Percentiles rank a stretch among this genome's conserved stretches.
Conservation (phyloP, 2,888 invertebrate species). For the Noctua pronuba region DNA sequence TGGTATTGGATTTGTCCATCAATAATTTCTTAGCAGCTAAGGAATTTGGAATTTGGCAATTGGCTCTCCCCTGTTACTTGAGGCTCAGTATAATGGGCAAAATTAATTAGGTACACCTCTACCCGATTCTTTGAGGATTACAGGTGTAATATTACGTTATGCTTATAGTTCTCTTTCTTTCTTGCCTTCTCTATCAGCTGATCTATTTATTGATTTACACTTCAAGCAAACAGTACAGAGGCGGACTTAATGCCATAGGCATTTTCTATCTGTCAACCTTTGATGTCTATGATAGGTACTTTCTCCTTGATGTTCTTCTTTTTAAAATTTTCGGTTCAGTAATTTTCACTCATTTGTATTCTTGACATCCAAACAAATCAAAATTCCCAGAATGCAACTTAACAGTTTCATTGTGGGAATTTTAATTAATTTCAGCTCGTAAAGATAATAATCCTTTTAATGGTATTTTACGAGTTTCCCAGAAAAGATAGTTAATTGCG, state of each 20-base stretch:
- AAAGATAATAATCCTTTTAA: background rate
- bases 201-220: too few relatives aligned
- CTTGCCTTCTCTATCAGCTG: too few relatives aligned
- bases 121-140: background rate
- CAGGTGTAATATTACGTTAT: background rate
- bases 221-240: too few relatives aligned
- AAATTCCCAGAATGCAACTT: too few relatives aligned
- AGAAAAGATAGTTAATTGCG: constrained; percentile 2
- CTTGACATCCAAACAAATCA: background rate
- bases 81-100: background rate
- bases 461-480: background rate
- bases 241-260: too few relatives aligned
- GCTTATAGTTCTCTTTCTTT: background rate
- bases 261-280: too few relatives aligned
- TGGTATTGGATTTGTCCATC: too few relatives aligned
- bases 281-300: background rate
- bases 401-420: background rate
- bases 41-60: background rate
- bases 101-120: background rate
- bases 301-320: background rate
- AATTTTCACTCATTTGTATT: background rate
- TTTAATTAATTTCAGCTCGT: background rate
- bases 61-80: too few relatives aligned
- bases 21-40: background rate
- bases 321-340: background rate